Evolutionary conservation across 2,797 vertebrate genomes (phyloP), one percentile per base, ranked within the genome.

Genomic region (Vireo griseus): DNA sequence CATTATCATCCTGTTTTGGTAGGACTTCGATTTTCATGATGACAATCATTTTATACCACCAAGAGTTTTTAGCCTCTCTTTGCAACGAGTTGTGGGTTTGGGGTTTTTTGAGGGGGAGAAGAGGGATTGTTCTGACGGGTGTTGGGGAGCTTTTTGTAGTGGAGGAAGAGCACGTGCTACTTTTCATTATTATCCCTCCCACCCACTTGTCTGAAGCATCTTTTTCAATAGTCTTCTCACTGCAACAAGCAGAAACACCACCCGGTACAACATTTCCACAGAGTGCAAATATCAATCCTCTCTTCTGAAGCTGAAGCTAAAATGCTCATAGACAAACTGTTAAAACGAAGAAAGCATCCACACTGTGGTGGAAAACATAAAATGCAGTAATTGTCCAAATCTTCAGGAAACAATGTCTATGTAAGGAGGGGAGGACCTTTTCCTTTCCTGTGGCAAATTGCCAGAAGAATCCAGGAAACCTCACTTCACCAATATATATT

Each of bases 371-470:
- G 40, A 55, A 94, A 96, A 85, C 74, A 92, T 91, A 95, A 93
- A 96, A 94, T 57, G 81, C 58, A 73, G 90, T 94, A 96, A 96
- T 96, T 96, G 94, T 95, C 94, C 92, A 93, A 97, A 92, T 61
- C 92, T 94, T 96, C 93, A 95, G 94, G 78, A 82, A 66, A 93
- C 52, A 96, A 93, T 78, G 18, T 87, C 95, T 94, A 93, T 66
- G 69, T 26, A 69, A 65, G 88, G 86, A 93, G 75, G 54, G 44
- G 35, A 82, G 22, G 58, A 88, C 92, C 78, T 91, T 90, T 94
- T 88, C 76, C 58, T 44, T 81, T 90, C 86, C 83, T 85, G 65
- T 80, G 77, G 84, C 74, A 94, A 94, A 94, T 89, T 89, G 71
- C 94, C 94, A 96, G 75, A 89, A 67, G 50, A 40, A 50, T 94